Conservation (phyloP, 2,797 vertebrate genomes). For the Lerista edwardsae region DNA sequence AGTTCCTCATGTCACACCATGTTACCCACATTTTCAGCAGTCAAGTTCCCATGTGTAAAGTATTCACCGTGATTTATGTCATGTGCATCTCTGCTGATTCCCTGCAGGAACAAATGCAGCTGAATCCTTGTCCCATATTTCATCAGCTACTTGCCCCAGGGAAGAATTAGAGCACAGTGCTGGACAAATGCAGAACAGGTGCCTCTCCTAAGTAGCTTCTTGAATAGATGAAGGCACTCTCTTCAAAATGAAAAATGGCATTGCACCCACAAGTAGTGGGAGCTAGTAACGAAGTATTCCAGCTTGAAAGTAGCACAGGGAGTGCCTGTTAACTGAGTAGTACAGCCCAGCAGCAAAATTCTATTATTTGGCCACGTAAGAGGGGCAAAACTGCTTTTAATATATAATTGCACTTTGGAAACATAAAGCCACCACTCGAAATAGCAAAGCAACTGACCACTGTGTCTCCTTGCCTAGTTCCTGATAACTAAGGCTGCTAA, state of each 20-base stretch:
- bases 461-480: slow-evolving; percentile 44
- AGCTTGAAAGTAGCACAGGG: background rate
- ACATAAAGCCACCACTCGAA: slow-evolving; percentile 51
- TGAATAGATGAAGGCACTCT: background rate
- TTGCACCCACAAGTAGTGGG: background rate
- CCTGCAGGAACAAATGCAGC: background rate
- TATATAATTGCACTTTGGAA: slow-evolving; percentile 50
- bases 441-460: slow-evolving; percentile 61
- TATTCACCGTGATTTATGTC: background rate
- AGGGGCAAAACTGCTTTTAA: slow-evolving; percentile 57
- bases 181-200: background rate
- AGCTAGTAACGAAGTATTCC: background rate
- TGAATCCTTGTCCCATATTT: background rate
- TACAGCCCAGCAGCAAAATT: slow-evolving; percentile 14
- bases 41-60: background rate
- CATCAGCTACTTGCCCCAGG: background rate
- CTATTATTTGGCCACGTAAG: slow-evolving; percentile 27
- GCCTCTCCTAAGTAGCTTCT: background rate
- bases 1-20: background rate
- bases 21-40: background rate
- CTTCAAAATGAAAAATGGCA: slow-evolving; percentile 1
- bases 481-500: slow-evolving; percentile 8
- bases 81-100: background rate
- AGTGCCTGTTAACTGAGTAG: slow-evolving; percentile 25
- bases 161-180: background rate